Evolutionary conservation across 2,113 vertebrate species (phyloP).

Genomic region (Tylochromis polylepis): DNA sequence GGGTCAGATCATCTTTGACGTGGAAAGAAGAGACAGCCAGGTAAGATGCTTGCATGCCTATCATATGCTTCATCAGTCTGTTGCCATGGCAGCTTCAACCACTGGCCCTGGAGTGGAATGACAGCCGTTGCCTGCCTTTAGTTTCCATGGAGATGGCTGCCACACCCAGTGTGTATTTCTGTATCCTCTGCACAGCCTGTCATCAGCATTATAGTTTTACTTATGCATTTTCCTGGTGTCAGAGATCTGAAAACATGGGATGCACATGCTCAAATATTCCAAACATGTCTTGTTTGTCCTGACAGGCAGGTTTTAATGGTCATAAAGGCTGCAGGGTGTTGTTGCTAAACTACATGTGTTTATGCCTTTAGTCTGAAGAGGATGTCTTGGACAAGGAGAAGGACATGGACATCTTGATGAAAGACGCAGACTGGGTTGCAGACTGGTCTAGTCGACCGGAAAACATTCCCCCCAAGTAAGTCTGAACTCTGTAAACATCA

Average conservation of each 20-base stretch:
- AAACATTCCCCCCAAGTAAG: slow-evolving; percentile 96
- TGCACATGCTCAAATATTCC: not conserved
- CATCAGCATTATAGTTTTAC: not conserved
- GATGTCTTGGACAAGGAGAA: slow-evolving; percentile 85
- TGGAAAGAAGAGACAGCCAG: slow-evolving; percentile 93
- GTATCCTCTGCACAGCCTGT: not conserved
- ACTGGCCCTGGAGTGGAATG: not conserved
- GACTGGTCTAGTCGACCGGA: slow-evolving; percentile 98
- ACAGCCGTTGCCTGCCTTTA: slow-evolving; percentile 10
- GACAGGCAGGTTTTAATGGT: not conserved
- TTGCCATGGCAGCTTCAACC: slow-evolving; percentile 29
- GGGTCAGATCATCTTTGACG: slow-evolving; percentile 93
- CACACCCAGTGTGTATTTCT: not conserved
- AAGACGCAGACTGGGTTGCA: slow-evolving; percentile 92
- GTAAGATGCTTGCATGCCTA: slow-evolving; percentile 64
- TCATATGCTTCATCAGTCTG: slow-evolving; percentile 1
- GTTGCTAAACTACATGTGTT: not conserved
- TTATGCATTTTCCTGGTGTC: not conserved
- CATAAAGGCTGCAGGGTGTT: not conserved
- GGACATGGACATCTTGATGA: slow-evolving; percentile 88
- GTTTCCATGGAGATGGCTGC: slow-evolving; percentile 24
- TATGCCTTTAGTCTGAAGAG: slow-evolving; percentile 83
- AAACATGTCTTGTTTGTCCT: not conserved
- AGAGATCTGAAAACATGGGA: not conserved
- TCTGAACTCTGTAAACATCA: slow-evolving; percentile 16